Conservation (phyloP, 1,140 invertebrate genomes). For the Nephila pilipes region DNA sequence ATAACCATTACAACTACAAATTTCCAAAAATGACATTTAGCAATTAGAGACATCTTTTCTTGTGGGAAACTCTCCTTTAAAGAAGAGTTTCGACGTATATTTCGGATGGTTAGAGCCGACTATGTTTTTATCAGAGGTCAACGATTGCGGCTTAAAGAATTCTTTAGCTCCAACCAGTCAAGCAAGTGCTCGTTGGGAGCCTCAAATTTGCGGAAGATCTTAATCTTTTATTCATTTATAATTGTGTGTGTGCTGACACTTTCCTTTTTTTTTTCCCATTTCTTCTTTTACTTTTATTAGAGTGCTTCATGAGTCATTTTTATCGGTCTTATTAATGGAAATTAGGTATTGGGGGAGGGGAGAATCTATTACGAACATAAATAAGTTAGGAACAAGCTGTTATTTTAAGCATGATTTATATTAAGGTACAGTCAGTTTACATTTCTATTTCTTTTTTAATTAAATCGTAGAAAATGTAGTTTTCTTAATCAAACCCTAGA, state of each 20-base stretch:
- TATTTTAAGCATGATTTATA: no score
- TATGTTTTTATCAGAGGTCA: slow-evolving; percentile 60
- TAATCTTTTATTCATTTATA: neutral
- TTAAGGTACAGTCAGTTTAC: no score
- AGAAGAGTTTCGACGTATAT: neutral
- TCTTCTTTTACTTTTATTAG: neutral
- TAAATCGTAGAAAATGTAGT: no score
- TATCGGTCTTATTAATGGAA: neutral
- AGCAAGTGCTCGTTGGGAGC: slow-evolving; percentile 41
- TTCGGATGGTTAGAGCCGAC: neutral
- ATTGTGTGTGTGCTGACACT: neutral
- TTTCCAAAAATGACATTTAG: neutral
- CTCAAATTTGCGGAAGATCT: neutral
- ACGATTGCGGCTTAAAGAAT: slow-evolving; percentile 48
- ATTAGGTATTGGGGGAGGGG: no score
- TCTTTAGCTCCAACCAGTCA: slow-evolving; percentile 50
- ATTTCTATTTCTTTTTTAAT: no score
- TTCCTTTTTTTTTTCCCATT: neutral
- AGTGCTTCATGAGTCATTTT: neutral
- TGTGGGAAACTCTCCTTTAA: neutral
- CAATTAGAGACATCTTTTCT: neutral
- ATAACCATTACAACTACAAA: neutral
- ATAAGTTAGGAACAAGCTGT: no score
- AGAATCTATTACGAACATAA: no score
- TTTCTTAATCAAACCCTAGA: no score